These are phyloP conservation scores for Scelioninae gen. 2 DNA, from an alignment of 2,888 invertebrate genomes.

Conservation along the genomic window DNA sequence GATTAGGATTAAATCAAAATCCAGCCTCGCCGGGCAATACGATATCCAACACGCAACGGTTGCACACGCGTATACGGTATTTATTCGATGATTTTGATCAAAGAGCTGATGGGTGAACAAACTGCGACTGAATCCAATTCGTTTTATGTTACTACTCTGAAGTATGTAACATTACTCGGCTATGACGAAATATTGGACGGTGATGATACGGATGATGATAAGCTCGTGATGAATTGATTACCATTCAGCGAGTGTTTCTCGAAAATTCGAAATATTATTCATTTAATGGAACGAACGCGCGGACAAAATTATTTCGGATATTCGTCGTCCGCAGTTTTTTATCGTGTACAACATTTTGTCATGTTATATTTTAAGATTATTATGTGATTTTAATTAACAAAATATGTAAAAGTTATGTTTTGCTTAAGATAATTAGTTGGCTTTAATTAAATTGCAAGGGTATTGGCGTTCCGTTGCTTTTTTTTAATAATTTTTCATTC, in stretches of 20 bases:
- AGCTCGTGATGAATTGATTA: constrained; percentile 57
- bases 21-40: constrained; percentile 63
- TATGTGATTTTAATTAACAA: constrained; percentile 29
- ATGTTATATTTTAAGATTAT: constrained; percentile 20
- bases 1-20: constrained; percentile 73
- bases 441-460: constrained; percentile 13
- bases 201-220: constrained; percentile 53
- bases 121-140: constrained; percentile 59
- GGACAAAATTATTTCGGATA: constrained; percentile 20
- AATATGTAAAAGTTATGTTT: constrained; percentile 17
- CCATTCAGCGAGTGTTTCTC: constrained; percentile 47
- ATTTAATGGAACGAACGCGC: constrained; percentile 44
- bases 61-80: constrained; percentile 59
- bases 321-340: constrained; percentile 17
- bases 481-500: too few relatives aligned
- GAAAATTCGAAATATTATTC: constrained; percentile 40
- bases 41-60: constrained; percentile 61
- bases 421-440: not conserved
- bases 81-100: constrained; percentile 60
- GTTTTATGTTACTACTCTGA: constrained; percentile 55
- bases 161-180: constrained; percentile 54
- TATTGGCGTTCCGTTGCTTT: constrained; percentile 1
- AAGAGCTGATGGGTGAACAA: constrained; percentile 60
- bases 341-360: not conserved
- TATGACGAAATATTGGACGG: constrained; percentile 44